Conservation (phyloP, 2,888 invertebrate genomes). For the Drosophila meridionalis region DNA sequence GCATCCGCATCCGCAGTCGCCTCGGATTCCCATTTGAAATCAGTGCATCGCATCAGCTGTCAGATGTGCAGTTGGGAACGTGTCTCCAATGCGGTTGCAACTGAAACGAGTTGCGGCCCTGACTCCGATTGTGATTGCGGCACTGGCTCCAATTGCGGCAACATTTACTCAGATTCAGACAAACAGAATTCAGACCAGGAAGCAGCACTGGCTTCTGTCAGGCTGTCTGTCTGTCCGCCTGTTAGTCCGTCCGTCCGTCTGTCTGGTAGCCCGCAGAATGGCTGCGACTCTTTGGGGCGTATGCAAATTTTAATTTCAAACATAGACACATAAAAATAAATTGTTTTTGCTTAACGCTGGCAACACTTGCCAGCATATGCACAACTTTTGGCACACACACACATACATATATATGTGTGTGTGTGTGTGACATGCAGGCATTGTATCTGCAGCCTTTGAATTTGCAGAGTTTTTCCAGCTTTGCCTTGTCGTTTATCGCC, state of each 20-base stretch:
- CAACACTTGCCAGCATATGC: slow-evolving; percentile 61
- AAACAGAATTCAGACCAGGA: slow-evolving; percentile 9
- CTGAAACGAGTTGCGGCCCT: slow-evolving; percentile 10
- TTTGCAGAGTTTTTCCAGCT: slow-evolving; percentile 35
- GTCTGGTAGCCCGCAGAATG: slow-evolving; percentile 34
- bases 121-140: slow-evolving; percentile 6
- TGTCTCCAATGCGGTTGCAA: slow-evolving; percentile 20
- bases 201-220: slow-evolving; percentile 12
- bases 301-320: slow-evolving; percentile 74
- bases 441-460: slow-evolving; percentile 43
- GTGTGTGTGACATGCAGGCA: slow-evolving; percentile 54
- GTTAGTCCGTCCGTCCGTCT: slow-evolving; percentile 1
- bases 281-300: slow-evolving; percentile 24
- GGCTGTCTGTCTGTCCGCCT: slow-evolving; percentile 18
- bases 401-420: not conserved
- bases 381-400: slow-evolving; percentile 23
- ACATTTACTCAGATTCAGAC: slow-evolving; percentile 9
- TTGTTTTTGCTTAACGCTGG: slow-evolving; percentile 62
- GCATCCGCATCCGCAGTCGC: slow-evolving; percentile 21
- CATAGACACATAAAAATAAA: slow-evolving; percentile 73
- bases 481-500: slow-evolving; percentile 38
- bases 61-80: slow-evolving; percentile 34
- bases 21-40: slow-evolving; percentile 21
- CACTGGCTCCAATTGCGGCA: slow-evolving; percentile 3
- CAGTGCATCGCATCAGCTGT: slow-evolving; percentile 47